Conservation (phyloP, 2,113 vertebrate species). For the Pseudopodoces humilis region DNA sequence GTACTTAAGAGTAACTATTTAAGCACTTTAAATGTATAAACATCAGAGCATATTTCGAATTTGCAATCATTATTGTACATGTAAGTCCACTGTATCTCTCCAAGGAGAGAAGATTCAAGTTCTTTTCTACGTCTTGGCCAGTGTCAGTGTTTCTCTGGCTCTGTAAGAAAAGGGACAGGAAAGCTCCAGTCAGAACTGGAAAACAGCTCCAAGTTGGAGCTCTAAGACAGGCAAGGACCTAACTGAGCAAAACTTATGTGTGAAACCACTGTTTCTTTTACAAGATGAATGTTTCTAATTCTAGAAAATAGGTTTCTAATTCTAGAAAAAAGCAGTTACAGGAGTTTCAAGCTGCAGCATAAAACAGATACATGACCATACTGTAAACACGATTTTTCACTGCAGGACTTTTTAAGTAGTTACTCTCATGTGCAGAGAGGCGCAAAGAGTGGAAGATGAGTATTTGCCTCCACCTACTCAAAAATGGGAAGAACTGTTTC, state of each 20-base stretch:
- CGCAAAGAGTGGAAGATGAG: fast-evolving
- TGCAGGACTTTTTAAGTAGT: not conserved
- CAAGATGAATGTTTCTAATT: not conserved
- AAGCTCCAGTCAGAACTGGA: not conserved
- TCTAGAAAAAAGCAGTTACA: not conserved
- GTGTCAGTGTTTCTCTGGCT: not conserved
- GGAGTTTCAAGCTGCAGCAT: fast-evolving
- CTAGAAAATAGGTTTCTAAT: not conserved
- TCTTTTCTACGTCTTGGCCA: no score
- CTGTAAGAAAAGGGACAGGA: not conserved
- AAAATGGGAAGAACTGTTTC: fast-evolving
- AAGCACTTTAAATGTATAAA: not conserved
- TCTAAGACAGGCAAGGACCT: not conserved
- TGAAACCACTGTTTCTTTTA: not conserved
- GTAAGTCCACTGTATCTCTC: not conserved
- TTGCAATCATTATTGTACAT: fast-evolving
- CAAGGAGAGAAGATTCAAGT: not conserved
- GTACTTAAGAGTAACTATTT: not conserved
- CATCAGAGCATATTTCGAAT: not conserved
- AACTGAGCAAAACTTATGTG: fast-evolving
- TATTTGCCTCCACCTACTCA: not conserved
- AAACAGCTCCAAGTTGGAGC: not conserved
- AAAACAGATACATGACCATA: fast-evolving
- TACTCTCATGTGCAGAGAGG: fast-evolving
- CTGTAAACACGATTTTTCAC: not conserved